Evolutionary conservation across 2,113 vertebrate species (phyloP).

Genomic region (Burhinus bistriatus): DNA sequence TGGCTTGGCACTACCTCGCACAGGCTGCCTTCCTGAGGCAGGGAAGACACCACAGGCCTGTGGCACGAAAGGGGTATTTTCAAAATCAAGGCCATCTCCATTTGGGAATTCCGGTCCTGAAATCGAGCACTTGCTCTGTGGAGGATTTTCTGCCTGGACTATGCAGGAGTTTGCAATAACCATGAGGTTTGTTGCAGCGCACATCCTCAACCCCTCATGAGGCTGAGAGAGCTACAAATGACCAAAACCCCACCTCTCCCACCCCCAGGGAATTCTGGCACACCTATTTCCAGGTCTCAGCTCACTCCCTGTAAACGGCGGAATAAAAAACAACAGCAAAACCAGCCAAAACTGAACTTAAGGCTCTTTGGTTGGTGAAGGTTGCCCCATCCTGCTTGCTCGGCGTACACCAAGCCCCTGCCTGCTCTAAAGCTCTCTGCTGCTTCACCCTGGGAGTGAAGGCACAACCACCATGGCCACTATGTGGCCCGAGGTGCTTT

Average conservation of each 20-base stretch:
- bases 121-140: neutral
- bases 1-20: no score
- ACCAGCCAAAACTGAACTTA: neutral
- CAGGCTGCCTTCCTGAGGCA: no score
- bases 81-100: neutral
- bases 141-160: neutral
- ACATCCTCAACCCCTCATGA: neutral
- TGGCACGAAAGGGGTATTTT: neutral
- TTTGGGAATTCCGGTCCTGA: neutral
- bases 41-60: neutral
- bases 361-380: neutral
- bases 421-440: neutral
- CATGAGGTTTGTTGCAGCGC: accelerated
- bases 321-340: neutral
- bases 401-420: accelerated
- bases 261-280: neutral
- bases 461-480: neutral
- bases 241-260: neutral
- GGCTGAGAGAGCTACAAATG: no score
- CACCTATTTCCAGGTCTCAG: neutral
- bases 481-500: neutral
- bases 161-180: accelerated
- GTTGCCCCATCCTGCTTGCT: neutral
- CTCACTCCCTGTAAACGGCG: neutral
- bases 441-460: neutral